Evolutionary conservation across 2,797 vertebrate species (phyloP).

Genomic region (Morelia viridis): DNA sequence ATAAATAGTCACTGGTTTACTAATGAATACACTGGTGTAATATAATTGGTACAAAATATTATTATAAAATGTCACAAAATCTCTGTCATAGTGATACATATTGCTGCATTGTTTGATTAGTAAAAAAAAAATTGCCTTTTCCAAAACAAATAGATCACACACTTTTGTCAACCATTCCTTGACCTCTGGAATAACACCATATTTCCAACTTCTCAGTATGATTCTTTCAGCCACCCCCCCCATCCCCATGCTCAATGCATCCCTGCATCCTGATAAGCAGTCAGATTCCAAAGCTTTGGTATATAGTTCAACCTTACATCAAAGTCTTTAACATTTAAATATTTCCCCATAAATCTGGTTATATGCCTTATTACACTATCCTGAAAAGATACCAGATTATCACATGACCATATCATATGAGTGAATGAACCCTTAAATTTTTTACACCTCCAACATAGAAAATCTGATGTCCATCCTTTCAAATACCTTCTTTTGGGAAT

Average conservation of each 20-base stretch:
- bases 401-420: not conserved
- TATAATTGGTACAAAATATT: not conserved
- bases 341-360: not conserved
- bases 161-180: not conserved
- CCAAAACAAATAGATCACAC: not conserved
- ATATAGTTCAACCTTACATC: not conserved
- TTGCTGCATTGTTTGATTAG: not conserved
- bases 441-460: no score
- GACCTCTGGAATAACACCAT: not conserved
- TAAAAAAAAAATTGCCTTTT: not conserved
- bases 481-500: no score
- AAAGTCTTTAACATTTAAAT: not conserved
- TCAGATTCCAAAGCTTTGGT: not conserved
- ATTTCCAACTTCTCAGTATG: not conserved
- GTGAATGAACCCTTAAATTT: not conserved
- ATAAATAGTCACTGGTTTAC: not conserved
- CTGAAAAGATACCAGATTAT: not conserved
- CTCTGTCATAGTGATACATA: not conserved
- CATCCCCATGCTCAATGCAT: not conserved
- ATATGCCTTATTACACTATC: not conserved
- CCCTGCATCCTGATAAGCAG: not conserved
- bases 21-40: not conserved
- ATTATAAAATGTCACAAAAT: not conserved
- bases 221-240: not conserved
- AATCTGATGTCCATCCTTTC: no score